Evolutionary conservation across 1,140 invertebrate species (phyloP).

Genomic region (Hycleus phaleratus): DNA sequence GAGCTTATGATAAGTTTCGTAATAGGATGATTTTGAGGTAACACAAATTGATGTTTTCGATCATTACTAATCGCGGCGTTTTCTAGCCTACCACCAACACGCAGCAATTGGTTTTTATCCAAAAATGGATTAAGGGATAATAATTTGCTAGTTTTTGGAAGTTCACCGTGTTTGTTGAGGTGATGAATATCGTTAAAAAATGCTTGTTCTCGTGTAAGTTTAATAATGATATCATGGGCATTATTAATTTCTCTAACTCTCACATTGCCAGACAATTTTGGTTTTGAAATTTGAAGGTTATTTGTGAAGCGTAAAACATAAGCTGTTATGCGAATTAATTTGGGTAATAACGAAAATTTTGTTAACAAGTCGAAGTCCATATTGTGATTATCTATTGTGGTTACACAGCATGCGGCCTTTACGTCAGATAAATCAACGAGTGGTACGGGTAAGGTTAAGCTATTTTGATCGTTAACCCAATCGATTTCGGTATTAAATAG

Average conservation of each 20-base stretch:
- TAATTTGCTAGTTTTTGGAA: constrained; percentile 5
- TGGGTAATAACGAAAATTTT: too few species aligned
- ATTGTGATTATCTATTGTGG: neutral
- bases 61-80: constrained; percentile 14
- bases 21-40: constrained; percentile 14
- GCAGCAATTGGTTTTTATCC: constrained; percentile 21
- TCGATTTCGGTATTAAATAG: too few species aligned
- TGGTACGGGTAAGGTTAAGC: too few species aligned
- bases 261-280: neutral
- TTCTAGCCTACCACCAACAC: constrained; percentile 30
- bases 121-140: constrained; percentile 22
- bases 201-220: constrained; percentile 1
- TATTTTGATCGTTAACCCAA: too few species aligned
- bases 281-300: neutral
- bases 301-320: too few species aligned
- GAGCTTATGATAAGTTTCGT: constrained; percentile 13
- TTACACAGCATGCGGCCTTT: neutral
- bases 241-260: constrained; percentile 3
- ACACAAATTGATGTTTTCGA: constrained; percentile 21
- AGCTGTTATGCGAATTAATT: neutral
- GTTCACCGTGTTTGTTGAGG: neutral
- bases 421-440: neutral
- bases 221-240: constrained; percentile 1
- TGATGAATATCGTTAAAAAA: constrained; percentile 9
- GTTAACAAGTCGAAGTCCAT: too few species aligned